Evolutionary conservation across 2,797 vertebrate genomes (phyloP).

Genomic region (Delichon dasypus): DNA sequence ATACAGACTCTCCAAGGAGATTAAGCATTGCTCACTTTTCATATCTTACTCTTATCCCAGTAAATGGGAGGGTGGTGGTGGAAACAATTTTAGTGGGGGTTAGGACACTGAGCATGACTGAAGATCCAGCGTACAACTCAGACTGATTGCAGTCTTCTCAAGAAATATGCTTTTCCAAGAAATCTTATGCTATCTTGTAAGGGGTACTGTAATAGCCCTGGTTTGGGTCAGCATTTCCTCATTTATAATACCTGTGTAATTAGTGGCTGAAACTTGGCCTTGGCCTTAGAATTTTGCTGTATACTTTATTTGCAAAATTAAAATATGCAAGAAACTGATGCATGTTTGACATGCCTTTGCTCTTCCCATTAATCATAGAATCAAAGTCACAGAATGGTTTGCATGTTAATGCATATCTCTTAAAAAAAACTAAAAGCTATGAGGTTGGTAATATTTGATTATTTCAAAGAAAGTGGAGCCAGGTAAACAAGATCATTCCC

Average conservation of each 20-base stretch:
- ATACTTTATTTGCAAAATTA: neutral
- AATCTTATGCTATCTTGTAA: neutral
- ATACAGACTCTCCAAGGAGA: neutral
- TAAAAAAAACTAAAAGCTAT: neutral
- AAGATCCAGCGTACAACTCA: neutral
- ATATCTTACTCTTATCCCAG: neutral
- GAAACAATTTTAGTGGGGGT: neutral
- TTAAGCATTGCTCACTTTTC: neutral
- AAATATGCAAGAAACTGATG: neutral
- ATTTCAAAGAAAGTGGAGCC: neutral
- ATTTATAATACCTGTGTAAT: neutral
- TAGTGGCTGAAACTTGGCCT: neutral
- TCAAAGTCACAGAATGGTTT: neutral
- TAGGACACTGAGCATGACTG: neutral
- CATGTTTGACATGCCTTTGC: neutral
- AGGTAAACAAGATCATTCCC: neutral
- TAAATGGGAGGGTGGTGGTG: neutral
- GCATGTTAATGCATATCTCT: neutral
- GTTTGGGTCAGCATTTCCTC: neutral
- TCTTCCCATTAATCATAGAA: neutral
- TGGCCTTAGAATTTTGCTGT: neutral
- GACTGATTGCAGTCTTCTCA: conserved; percentile 17
- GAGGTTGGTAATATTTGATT: neutral
- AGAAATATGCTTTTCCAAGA: conserved; percentile 31
- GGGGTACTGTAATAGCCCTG: neutral